These are phyloP conservation scores for Hormaphis cornu DNA, from an alignment of 1,140 invertebrate species.

Conservation along the genomic window DNA sequence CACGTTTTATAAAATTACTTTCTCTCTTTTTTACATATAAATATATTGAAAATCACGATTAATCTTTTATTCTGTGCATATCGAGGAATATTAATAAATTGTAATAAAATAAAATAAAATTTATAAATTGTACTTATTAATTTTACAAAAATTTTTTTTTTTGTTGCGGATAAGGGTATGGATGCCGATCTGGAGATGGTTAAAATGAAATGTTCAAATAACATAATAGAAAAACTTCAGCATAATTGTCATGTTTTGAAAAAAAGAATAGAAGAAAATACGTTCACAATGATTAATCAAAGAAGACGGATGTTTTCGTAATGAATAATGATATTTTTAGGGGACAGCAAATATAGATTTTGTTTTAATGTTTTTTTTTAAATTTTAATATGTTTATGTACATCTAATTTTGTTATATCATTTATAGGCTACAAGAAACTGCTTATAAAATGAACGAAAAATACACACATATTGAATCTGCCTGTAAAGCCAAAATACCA, in stretches of 20 bases:
- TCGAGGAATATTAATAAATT: too few species aligned
- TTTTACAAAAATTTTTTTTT: background rate
- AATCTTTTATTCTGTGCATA: too few species aligned
- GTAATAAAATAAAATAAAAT: too few species aligned
- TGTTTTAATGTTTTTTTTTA: background rate
- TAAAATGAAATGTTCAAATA: background rate
- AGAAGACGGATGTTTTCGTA: background rate
- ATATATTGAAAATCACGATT: too few species aligned
- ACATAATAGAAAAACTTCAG: background rate
- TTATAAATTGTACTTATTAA: too few species aligned
- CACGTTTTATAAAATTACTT: too few species aligned
- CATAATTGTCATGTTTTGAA: background rate
- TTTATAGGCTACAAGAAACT: background rate
- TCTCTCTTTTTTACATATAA: too few species aligned
- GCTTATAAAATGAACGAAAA: background rate
- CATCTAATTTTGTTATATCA: background rate
- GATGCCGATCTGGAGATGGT: background rate
- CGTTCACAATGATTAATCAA: background rate
- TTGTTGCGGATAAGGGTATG: too few species aligned
- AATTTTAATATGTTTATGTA: background rate
- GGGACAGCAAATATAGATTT: too few species aligned
- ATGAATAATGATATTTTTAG: too few species aligned
- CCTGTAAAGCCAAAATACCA: background rate
- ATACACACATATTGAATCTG: background rate
- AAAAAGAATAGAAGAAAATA: background rate